Evolutionary conservation across 1,140 invertebrate species (phyloP), one percentile per base, ranked within the genome.

Genomic region (Brachionus rubens): DNA sequence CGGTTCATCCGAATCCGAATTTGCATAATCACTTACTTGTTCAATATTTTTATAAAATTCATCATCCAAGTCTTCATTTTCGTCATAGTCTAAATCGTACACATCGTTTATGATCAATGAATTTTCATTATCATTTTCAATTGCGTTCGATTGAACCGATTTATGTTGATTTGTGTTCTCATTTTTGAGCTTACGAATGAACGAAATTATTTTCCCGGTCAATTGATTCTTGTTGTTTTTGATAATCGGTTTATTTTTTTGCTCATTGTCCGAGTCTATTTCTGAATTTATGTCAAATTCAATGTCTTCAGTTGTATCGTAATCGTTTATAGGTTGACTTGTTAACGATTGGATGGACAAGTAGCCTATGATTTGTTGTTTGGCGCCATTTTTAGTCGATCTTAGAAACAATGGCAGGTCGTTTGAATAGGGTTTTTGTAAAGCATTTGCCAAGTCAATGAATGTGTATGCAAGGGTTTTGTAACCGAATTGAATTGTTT

Each of bases 131-230:
- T 19, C 16, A 24, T 52, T 36, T 41, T 72, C 46, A 2, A 24
- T 21, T 46, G 68, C 28, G 19, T 28, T 16, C n/a, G 54, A 33
- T 19, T 59, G 54, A 1, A 33, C 4, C 0, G 54, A 40, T 9
- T 59, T 59, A 30, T 30, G 24, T 10, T 50, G 26, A 10, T 41
- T n/a, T 6, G 19, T 43, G 19, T 48, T 54, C 12, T 72, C 68
- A 12, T 50, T 48, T 46, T 72, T 72, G 0, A 72, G 9, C 2
- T 72, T 72, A 26, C 50, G 2, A 9, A 72, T 50, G 10, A 72
- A 72, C 6, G 68, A 72, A 40, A 72, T 72, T 52, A 72, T 72
- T 40, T 54, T 48, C 5, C 50, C 68, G 5, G 68, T 72, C 9
- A 72, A 40, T 41, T 72, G 46, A 36, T 24, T 54, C 24, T 54